These are phyloP conservation scores for Nephrotoma guestfalica DNA, from an alignment of 2,888 invertebrate genomes.

Conservation along the genomic window DNA sequence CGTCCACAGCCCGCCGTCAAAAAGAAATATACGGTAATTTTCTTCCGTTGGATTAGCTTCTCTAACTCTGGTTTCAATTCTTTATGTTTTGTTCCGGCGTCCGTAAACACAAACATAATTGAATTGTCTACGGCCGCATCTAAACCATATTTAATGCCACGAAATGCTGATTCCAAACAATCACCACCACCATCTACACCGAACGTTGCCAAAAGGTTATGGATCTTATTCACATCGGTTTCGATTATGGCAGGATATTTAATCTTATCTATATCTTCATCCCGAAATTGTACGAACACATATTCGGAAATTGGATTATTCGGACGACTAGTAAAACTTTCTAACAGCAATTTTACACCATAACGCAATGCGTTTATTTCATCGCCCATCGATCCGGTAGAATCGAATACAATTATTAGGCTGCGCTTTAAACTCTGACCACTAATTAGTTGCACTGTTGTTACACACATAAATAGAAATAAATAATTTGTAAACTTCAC, in stretches of 20 bases:
- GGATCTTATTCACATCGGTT: background rate
- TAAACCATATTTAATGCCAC: background rate
- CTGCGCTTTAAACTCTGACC: conserved; percentile 26
- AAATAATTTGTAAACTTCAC: too few species aligned
- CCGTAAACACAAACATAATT: background rate
- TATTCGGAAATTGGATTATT: conserved; percentile 54
- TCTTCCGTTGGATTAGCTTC: background rate
- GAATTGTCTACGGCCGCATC: background rate
- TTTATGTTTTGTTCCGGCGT: background rate
- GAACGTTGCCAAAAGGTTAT: background rate
- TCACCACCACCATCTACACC: background rate
- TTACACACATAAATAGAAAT: background rate
- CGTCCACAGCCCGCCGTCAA: background rate
- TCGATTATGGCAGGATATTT: background rate
- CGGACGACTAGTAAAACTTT: conserved; percentile 42
- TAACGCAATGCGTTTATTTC: conserved; percentile 51
- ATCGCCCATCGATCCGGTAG: conserved; percentile 62
- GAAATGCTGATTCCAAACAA: background rate
- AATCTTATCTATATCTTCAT: conserved; percentile 21
- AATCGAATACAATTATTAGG: conserved; percentile 60
- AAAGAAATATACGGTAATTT: background rate
- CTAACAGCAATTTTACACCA: conserved; percentile 52
- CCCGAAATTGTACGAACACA: conserved; percentile 61
- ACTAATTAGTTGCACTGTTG: background rate
- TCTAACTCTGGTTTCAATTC: background rate